Base-by-base conservation (phyloP, 2,888 invertebrate species). In the Anthrax anthrax region DNA sequence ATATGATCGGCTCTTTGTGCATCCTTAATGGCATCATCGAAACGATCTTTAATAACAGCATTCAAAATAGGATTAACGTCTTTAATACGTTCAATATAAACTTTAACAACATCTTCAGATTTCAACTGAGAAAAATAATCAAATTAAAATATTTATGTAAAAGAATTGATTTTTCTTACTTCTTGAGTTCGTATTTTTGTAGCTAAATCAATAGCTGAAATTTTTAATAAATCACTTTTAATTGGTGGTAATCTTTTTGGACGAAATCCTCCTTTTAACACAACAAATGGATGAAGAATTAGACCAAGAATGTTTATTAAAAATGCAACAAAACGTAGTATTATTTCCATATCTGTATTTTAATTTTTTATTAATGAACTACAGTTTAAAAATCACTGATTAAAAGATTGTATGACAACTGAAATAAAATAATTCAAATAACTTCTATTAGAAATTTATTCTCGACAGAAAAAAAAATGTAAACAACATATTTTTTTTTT, bases 31-130 rank as follows among this genome's bases (percentile, higher is more conserved):
- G 86, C 86, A 0, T 67, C 72, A 0, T 67, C 65, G 61, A 74
- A 85, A 39, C 84, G 63, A 9, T 78, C 72, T 16, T 80, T 77
- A 0, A 84, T 78, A 1, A 85, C 73, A 0, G 82, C 82, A 58
- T 85, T 85, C 16, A 86, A 55, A 16, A 72, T 61, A 0, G 76
- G 75, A 58, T 86, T 79, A 1, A 85, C 79, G 54, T 72, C 72
- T 45, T 72, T 71, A 18, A 82, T 77, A 32, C 84, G 72, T 1
- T 71, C 66, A 42, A 85, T 77, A 60, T 75, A 86, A 0, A 74
- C 71, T 4, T 60, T 54, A 1, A 80, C 73, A 8, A 81, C 65
- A 47, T 74, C 69, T 55, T 74, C 73, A 45, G 80, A 78, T 41
- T 70, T 73, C 29, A 81, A 49, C 82, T 82, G 58, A 18, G 16